Percentiles rank a stretch among this genome's conserved stretches.
Conservation (phyloP, 2,113 vertebrate species). For the Regulus satrapa region DNA sequence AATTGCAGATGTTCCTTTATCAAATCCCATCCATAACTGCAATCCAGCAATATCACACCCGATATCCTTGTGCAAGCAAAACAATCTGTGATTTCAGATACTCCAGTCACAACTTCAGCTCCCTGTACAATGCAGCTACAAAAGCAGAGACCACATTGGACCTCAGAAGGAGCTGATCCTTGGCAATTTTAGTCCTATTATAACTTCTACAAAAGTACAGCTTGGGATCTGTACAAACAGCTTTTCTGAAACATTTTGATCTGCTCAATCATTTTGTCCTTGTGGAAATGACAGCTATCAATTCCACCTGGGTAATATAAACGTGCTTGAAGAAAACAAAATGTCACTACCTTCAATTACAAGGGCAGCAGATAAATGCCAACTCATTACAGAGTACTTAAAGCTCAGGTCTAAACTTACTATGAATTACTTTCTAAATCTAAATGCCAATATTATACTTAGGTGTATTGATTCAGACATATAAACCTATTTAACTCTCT, state of each 20-base stretch:
- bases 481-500: background rate
- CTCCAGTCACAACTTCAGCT: background rate
- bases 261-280: background rate
- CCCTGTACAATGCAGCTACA: background rate
- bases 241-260: background rate
- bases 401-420: slow-evolving; percentile 1
- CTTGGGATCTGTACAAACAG: background rate
- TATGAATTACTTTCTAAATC: slow-evolving; percentile 45
- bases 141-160: background rate
- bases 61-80: background rate
- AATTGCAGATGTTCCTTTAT: background rate
- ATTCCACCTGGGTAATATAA: background rate
- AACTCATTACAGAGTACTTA: slow-evolving; percentile 4
- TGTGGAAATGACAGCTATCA: background rate
- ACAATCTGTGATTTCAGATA: background rate
- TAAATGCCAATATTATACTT: slow-evolving; percentile 44
- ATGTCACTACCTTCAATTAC: background rate
- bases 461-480: slow-evolving; percentile 1
- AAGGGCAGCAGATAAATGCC: background rate
- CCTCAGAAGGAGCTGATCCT: background rate
- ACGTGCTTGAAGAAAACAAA: background rate
- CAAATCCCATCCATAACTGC: background rate
- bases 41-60: background rate
- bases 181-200: background rate
- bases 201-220: background rate